phyloP scores from a whole-genome alignment of 2,888 invertebrate genomes.

The Axea sp. region DNA sequence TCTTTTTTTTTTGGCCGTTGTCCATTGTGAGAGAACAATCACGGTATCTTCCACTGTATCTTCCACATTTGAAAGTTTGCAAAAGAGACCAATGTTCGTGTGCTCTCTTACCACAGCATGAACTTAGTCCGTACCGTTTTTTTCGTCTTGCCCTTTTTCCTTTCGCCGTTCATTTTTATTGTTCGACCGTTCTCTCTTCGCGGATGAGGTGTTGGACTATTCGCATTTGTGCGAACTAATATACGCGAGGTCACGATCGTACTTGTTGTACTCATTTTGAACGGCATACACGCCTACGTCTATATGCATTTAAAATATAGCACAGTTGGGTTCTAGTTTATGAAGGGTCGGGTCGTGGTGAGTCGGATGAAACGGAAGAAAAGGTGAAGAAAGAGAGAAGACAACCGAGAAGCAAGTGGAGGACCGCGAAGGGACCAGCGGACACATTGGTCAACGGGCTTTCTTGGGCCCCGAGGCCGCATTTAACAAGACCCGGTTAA shows the following conservation, averaged over 20 bases:
- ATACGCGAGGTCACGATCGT: conserved; percentile 65
- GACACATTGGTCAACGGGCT: conserved; percentile 62
- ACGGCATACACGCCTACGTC: conserved; percentile 77
- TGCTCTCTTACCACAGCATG: conserved; percentile 41
- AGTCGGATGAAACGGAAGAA: conserved; percentile 64
- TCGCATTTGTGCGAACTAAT: conserved; percentile 72
- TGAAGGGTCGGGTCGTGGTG: conserved; percentile 78
- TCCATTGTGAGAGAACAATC: no score
- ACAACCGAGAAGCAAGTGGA: conserved; percentile 38
- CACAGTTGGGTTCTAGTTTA: conserved; percentile 78
- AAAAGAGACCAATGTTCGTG: conserved; percentile 34
- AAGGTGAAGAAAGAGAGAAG: conserved; percentile 55
- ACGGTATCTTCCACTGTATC: no score
- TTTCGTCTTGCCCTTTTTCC: conserved; percentile 28
- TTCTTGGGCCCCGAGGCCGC: conserved; percentile 71
- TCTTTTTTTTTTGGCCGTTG: no score
- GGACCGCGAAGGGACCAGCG: conserved; percentile 56
- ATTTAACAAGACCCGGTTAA: conserved; percentile 79
- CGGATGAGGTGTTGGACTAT: conserved; percentile 72
- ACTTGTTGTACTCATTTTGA: conserved; percentile 75
- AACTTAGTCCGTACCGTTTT: conserved; percentile 26
- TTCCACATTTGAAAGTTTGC: no score
- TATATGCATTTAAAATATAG: conserved; percentile 78
- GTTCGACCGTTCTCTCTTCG: conserved; percentile 54
- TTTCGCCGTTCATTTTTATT: conserved; percentile 44